Conservation (phyloP, 2,113 vertebrate species). For the Plotosus lineatus region DNA sequence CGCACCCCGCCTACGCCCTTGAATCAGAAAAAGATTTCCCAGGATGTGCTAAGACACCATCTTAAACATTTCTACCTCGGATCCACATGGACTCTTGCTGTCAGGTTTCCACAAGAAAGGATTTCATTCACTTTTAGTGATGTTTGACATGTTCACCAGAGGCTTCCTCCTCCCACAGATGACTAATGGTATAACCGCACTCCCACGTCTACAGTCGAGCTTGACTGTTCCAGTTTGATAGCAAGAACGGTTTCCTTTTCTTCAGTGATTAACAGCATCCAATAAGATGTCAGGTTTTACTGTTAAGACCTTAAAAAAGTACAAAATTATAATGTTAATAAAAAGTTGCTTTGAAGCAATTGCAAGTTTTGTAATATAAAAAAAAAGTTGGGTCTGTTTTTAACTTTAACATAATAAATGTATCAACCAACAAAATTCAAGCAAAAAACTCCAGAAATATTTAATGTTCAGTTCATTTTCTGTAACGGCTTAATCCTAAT, state of each 20-base stretch:
- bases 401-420: neutral
- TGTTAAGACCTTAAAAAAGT: neutral
- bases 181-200: slow-evolving; percentile 10
- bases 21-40: neutral
- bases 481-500: too few species aligned
- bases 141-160: slow-evolving; percentile 4
- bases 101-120: slow-evolving; percentile 2
- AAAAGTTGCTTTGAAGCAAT: neutral
- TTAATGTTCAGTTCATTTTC: too few species aligned
- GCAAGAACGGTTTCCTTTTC: slow-evolving; percentile 2
- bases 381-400: neutral
- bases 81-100: neutral
- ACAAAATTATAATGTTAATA: neutral
- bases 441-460: too few species aligned
- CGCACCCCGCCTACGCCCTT: too few species aligned
- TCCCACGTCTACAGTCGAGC: neutral
- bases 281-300: neutral
- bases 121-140: slow-evolving; percentile 2
- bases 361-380: neutral
- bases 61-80: neutral
- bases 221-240: neutral
- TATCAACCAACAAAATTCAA: neutral
- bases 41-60: neutral
- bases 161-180: slow-evolving; percentile 15
- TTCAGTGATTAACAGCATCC: neutral